Conservation (phyloP, 2,797 vertebrate genomes). For the Spea hammondii region DNA sequence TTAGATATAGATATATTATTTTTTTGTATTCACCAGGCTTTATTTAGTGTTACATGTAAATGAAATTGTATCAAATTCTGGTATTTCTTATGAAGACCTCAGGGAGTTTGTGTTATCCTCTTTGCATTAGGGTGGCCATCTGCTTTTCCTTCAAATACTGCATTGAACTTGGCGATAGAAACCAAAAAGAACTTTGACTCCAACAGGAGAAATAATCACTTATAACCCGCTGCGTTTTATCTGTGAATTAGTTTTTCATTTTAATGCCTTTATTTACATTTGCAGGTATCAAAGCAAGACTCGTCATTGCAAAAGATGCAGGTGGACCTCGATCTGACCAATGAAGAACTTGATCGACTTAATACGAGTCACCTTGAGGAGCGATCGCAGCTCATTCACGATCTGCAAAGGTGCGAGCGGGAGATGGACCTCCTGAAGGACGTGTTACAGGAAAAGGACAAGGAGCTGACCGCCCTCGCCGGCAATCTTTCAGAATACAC, state of each 20-base stretch:
- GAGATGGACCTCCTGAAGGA: conserved; percentile 84
- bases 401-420: conserved; percentile 85
- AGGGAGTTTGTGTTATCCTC: too few relatives aligned
- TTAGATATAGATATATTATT: background rate
- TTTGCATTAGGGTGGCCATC: too few relatives aligned
- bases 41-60: too few relatives aligned
- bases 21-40: background rate
- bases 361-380: conserved; percentile 83
- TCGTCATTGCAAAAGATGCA: conserved; percentile 71
- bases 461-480: conserved; percentile 72
- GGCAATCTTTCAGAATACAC: conserved; percentile 74
- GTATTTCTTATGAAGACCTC: too few relatives aligned
- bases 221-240: too few relatives aligned
- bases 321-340: conserved; percentile 82
- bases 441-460: conserved; percentile 76
- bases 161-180: too few relatives aligned
- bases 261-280: background rate
- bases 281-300: conserved; percentile 81
- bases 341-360: conserved; percentile 85
- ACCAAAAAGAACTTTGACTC: background rate
- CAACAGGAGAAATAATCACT: background rate
- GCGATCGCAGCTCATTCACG: conserved; percentile 83
- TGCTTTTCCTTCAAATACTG: too few relatives aligned
- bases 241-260: background rate
- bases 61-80: too few relatives aligned